Conservation (phyloP, 2,113 vertebrate species). For the Glaucomys volans region DNA sequence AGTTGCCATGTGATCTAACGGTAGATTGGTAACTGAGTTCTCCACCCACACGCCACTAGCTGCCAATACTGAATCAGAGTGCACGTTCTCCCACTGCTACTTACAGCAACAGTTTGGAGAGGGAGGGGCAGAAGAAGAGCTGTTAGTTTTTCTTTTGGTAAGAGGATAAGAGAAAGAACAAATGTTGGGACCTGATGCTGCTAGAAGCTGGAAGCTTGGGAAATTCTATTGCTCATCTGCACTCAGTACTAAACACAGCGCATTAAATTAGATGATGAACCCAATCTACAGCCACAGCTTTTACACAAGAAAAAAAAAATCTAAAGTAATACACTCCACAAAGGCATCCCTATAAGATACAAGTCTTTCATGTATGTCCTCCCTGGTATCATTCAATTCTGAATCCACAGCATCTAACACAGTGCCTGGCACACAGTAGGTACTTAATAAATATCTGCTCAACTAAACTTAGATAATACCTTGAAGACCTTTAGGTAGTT, state of each 20-base stretch:
- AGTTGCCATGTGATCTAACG: neutral
- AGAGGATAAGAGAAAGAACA: neutral
- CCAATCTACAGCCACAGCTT: neutral
- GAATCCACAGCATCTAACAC: neutral
- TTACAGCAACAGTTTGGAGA: neutral
- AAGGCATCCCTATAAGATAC: neutral
- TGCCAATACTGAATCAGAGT: neutral
- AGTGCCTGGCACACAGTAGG: neutral
- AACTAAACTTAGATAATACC: constrained; percentile 85
- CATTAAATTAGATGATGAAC: neutral
- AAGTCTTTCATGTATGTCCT: neutral
- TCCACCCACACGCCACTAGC: neutral
- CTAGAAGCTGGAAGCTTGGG: neutral
- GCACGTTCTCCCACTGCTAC: neutral
- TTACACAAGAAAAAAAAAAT: neutral
- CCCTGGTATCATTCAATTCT: neutral
- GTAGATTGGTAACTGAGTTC: neutral
- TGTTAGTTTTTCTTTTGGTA: neutral
- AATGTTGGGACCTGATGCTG: neutral
- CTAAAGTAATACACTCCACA: neutral
- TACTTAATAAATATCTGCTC: constrained; percentile 13
- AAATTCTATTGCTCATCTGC: neutral
- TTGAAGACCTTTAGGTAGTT: constrained; percentile 95
- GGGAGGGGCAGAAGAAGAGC: neutral
- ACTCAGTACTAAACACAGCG: neutral